Evolutionary conservation across 2,888 invertebrate species (phyloP), one percentile per base, ranked within the genome.

Genomic region (Pycnomerus fuliginosus): DNA sequence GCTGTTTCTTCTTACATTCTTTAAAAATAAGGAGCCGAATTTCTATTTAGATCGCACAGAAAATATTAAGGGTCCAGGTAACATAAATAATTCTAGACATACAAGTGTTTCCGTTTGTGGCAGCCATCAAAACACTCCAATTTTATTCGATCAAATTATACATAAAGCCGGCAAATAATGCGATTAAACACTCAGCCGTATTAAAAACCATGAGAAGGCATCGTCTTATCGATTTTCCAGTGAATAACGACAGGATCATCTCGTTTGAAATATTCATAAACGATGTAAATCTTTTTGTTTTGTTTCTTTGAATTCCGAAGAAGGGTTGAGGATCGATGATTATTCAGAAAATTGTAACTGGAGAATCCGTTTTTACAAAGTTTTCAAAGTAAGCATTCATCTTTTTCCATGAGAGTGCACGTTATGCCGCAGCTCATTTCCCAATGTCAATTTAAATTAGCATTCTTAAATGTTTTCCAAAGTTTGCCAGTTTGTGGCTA

Each of bases 381-480:
- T 38, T 38, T 14, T 31, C 31, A 40, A 32, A 30, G 33, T 36
- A 31, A 13, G 44, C 51, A 51, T 55, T 53, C 50, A 56, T 61
- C 55, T 61, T 58, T 56, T 44, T 55, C 50, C 55, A 49, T 51
- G 5, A 20, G 20, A 20, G 8, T 20, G 20, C 20, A 8, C 8
- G 5, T 7, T 52, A 50, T 54, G 52, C 52, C 50, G 44, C 55
- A 55, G 55, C 61, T 62, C 61, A 60, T 62, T 61, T 58, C 49
- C 47, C 58, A 55, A 56, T 56, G 59, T 63, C 61, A 59, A 64
- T 64, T 64, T 62, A 60, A 62, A 64, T 64, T 62, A 60, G 48
- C 56, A 64, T 61, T 63, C 58, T 60, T 61, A 58, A 60, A 62
- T 60, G 61, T 61, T 60, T 62, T 60, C 53, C 53, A 52, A 61